phyloP scores from a whole-genome alignment of 2,113 vertebrate species.

The Empidonax traillii region DNA sequence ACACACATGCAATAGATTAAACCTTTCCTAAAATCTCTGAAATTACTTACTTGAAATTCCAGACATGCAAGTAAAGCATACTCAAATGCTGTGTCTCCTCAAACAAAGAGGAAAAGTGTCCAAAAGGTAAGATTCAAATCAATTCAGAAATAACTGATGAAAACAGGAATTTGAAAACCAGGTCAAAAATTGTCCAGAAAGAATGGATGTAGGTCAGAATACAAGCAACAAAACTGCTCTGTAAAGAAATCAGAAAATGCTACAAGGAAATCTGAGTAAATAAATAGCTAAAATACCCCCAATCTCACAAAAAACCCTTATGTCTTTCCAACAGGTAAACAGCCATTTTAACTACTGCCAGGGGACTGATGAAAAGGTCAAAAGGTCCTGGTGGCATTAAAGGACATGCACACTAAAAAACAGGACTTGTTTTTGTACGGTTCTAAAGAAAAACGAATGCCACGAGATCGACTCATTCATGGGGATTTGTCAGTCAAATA shows the following conservation, averaged over 20 bases:
- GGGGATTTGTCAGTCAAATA: not conserved
- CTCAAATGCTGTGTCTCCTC: not conserved
- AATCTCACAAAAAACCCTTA: not conserved
- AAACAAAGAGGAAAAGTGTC: not conserved
- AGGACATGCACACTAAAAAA: not conserved
- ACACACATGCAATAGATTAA: not conserved
- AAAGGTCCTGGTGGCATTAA: not conserved
- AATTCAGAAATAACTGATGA: not conserved
- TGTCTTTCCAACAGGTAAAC: not conserved
- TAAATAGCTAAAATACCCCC: not conserved
- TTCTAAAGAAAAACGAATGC: not conserved
- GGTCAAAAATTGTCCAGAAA: not conserved
- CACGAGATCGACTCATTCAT: fast-evolving
- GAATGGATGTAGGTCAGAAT: not conserved
- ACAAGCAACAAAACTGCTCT: not conserved
- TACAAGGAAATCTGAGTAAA: not conserved
- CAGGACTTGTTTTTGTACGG: not conserved
- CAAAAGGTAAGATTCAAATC: not conserved
- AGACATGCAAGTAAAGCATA: not conserved
- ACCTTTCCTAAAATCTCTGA: not conserved
- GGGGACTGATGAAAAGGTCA: not conserved
- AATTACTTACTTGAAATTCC: not conserved
- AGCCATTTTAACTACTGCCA: not conserved
- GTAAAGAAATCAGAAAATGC: not conserved
- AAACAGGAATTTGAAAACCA: not conserved